Base-by-base conservation (phyloP, 2,797 vertebrate species). In the Cryptoprocta ferox region DNA sequence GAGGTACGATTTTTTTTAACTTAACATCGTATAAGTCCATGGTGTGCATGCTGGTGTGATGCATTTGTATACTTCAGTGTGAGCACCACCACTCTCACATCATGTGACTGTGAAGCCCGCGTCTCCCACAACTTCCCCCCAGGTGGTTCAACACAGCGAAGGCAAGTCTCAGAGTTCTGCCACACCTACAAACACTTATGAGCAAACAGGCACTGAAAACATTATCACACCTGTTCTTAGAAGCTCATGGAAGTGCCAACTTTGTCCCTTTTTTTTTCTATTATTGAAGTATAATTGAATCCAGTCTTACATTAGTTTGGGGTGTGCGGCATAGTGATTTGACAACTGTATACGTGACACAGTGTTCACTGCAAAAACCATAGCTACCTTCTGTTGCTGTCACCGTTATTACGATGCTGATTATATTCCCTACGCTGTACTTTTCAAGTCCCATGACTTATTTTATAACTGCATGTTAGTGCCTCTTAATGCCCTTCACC, bases 81-180 rank as follows among this genome's bases (percentile, higher is more conserved):
- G 28, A 39, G 42, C 42, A 18, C 65, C 19, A 42, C 2, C 3
- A 12, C 0, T 14, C 4, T 14, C n/a, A 19, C 18, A n/a, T 78
- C 11, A 0, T 0, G 4, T 30, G 21, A 50, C 30, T 3, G 37
- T 28, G 35, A 11, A n/a, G 1, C 0, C 35, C 13, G 8, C 30
- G 37, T 63, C n/a, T 86, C 15, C 18, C 65, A 28, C 59, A 73
- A 19, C 4, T 16, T 93, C 26, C 37, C 4, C 66, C 16, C 8
- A 68, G 28, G 24, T 10, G n/a, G 42, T 63, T 79, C 48, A 75
- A 39, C 32, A 9, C 35, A 73, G 13, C 9, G 16, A 78, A 56
- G 56, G 9, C 48, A 32, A 39, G 39, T 48, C 6, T 92, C 37
- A 76, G 86, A 66, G n/a, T 89, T 59, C 53, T 11, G 14, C 19